Conservation (phyloP, 2,888 invertebrate genomes). For the Drosophila anomelani region DNA sequence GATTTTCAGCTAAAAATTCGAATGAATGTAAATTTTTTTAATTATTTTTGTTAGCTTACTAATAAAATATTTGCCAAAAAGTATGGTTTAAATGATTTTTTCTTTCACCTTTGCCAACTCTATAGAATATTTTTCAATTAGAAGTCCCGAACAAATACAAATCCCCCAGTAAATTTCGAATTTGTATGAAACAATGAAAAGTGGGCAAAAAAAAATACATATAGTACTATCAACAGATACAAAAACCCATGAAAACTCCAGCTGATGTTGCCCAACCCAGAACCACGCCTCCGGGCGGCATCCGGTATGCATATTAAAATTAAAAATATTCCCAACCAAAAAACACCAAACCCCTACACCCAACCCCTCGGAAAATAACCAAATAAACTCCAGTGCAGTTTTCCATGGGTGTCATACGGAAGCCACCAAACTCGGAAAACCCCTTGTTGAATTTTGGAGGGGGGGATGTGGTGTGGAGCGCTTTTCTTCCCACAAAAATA, state of each 20-base stretch:
- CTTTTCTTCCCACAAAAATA: constrained; percentile 2
- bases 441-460: constrained; percentile 6
- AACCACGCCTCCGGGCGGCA: constrained; percentile 29
- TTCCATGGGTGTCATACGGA: constrained; percentile 40
- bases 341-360: constrained; percentile 7
- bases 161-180: constrained; percentile 10
- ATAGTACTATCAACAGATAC: constrained; percentile 16
- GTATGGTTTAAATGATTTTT: not conserved
- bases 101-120: not conserved
- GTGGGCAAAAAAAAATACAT: not conserved
- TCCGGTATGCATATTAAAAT: constrained; percentile 54
- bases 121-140: constrained; percentile 21
- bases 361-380: not conserved
- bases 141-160: constrained; percentile 5
- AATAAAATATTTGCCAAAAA: not conserved
- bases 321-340: constrained; percentile 39
- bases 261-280: constrained; percentile 22
- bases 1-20: not conserved
- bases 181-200: constrained; percentile 26
- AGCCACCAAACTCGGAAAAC: constrained; percentile 21
- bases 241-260: constrained; percentile 34
- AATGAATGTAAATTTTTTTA: not conserved
- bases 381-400: constrained; percentile 43
- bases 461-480: not conserved
- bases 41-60: not conserved